Percentiles rank a stretch among this genome's conserved stretches.
phyloP scores from a whole-genome alignment of 1,140 invertebrate species.

The Diuraphis noxia region DNA sequence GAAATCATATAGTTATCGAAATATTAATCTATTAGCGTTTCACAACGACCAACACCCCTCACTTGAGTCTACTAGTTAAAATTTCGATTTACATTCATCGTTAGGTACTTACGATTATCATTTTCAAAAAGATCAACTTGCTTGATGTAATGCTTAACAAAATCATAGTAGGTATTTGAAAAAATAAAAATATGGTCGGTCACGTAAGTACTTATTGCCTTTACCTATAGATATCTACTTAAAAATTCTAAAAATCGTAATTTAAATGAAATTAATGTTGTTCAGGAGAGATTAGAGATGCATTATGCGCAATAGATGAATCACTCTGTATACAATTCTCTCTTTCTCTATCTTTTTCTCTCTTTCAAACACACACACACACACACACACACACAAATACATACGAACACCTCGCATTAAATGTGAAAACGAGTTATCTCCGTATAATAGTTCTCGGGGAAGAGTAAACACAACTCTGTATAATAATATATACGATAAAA shows the following conservation, averaged over 20 bases:
- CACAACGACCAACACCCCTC: neutral
- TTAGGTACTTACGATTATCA: too few relatives aligned
- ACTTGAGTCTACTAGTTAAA: neutral
- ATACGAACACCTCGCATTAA: neutral
- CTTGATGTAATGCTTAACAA: too few relatives aligned
- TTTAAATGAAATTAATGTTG: neutral
- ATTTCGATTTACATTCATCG: neutral
- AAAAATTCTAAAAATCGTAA: neutral
- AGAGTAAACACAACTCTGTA: neutral
- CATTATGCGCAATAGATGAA: neutral
- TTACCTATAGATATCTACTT: neutral
- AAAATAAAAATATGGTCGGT: too few relatives aligned
- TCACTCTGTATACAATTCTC: neutral
- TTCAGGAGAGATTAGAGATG: neutral
- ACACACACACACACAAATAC: neutral
- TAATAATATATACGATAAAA: neutral
- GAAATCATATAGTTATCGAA: neutral
- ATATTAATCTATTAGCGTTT: neutral
- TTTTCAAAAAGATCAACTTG: neutral
- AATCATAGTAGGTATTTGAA: too few relatives aligned
- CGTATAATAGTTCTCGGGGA: neutral
- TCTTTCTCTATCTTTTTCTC: too few relatives aligned
- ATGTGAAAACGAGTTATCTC: slow-evolving; percentile 35
- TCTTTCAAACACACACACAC: too few relatives aligned
- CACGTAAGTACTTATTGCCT: too few relatives aligned